These are phyloP conservation scores for Monodelphis domestica DNA, from an alignment of 2,797 vertebrate genomes.

Conservation along the genomic window DNA sequence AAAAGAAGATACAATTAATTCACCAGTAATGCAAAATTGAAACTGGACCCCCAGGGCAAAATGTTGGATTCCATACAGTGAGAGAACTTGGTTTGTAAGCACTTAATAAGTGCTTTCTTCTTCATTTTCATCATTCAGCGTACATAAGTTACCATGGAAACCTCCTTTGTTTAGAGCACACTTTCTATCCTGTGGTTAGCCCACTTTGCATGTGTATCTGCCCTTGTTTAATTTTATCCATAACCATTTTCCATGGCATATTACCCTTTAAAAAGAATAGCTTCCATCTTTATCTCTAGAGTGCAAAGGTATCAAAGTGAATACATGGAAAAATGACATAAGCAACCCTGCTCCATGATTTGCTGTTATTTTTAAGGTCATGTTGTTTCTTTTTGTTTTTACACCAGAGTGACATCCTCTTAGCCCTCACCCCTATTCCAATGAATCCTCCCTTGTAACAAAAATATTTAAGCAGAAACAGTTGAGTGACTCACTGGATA, in stretches of 20 bases:
- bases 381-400: not conserved
- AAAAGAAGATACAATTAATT: not conserved
- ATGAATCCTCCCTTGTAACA: not conserved
- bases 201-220: not conserved
- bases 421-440: not conserved
- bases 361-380: not conserved
- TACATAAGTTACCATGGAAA: not conserved
- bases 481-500: too few species aligned
- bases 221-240: conserved; percentile 11
- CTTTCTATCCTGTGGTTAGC: not conserved
- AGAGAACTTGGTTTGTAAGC: not conserved
- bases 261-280: conserved; percentile 15
- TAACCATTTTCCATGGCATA: not conserved
- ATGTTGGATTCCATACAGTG: not conserved
- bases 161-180: not conserved
- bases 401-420: not conserved
- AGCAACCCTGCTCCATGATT: not conserved
- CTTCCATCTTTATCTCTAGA: conserved; percentile 23
- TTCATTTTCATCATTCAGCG: not conserved
- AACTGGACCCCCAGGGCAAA: not conserved
- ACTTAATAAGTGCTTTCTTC: not conserved
- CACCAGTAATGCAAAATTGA: not conserved
- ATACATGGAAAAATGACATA: conserved; percentile 27
- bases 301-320: not conserved
- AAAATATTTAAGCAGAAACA: not conserved